Conservation (phyloP, 2,113 vertebrate genomes). For the Sceloporus undulatus region DNA sequence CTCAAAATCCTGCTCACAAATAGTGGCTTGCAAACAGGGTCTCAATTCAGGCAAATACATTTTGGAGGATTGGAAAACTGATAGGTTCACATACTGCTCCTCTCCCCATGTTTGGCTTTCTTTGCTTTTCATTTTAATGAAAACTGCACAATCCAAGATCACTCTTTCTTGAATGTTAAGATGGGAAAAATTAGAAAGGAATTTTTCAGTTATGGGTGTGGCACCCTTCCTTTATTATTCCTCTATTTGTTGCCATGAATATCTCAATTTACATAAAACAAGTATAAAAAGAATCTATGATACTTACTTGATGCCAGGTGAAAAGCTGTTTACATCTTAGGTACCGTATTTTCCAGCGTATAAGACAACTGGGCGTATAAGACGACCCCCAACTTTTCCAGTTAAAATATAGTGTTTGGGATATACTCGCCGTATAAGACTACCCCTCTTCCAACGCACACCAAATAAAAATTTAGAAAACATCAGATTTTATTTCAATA, state of each 20-base stretch:
- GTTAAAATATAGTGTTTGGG: too few species aligned
- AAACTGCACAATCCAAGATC: background rate
- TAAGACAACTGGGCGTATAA: too few species aligned
- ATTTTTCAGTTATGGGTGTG: background rate
- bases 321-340: background rate
- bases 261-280: too few species aligned
- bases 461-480: too few species aligned
- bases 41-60: background rate
- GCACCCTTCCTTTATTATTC: background rate
- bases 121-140: background rate
- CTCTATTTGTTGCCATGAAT: background rate
- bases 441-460: too few species aligned
- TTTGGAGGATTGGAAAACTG: background rate
- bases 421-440: too few species aligned
- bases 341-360: too few species aligned
- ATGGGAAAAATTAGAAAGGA: background rate
- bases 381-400: too few species aligned
- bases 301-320: background rate
- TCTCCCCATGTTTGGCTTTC: background rate
- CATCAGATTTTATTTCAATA: too few species aligned
- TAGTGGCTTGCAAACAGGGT: background rate
- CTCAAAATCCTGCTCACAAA: accelerated
- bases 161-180: background rate
- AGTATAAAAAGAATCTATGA: background rate
- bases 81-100: background rate